phyloP scores from a whole-genome alignment of 1,140 invertebrate genomes.

The Diabrotica virgifera region DNA sequence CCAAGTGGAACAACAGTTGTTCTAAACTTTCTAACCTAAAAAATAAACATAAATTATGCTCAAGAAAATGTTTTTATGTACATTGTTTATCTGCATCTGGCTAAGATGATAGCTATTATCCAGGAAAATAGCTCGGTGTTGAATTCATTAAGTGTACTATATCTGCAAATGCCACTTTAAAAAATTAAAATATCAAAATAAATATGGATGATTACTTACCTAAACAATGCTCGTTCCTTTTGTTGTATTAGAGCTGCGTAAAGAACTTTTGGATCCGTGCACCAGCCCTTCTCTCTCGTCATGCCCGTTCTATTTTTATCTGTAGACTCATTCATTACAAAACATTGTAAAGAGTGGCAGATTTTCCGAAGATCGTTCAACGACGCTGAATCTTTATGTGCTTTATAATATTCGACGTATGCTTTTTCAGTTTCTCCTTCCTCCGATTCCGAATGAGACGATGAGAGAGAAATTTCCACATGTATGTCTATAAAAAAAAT shows the following conservation, averaged over 20 bases:
- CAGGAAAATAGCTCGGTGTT: no score
- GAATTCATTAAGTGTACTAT: no score
- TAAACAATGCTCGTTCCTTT: conserved; percentile 51
- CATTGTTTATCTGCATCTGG: no score
- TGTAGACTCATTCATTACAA: conserved; percentile 40
- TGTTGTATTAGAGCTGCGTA: conserved; percentile 49
- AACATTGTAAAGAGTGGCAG: conserved; percentile 32
- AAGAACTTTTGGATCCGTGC: conserved; percentile 34
- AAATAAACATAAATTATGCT: neutral
- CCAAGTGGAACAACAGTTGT: conserved; percentile 27
- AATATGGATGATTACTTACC: conserved; percentile 34
- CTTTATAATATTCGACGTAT: conserved; percentile 43
- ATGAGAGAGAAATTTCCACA: conserved; percentile 24
- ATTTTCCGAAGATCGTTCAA: conserved; percentile 30
- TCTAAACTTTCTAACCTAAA: conserved; percentile 41
- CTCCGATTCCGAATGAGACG: conserved; percentile 30
- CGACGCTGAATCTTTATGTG: conserved; percentile 16
- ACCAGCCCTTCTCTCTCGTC: conserved; percentile 33
- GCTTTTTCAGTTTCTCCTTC: conserved; percentile 43
- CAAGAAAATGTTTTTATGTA: no score
- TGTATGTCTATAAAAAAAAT: conserved; percentile 24
- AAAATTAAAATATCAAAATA: no score
- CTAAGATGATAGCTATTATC: no score
- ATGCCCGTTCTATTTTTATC: conserved; percentile 31
- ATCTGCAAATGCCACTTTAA: no score